Percentiles rank a stretch among this genome's conserved stretches.
Evolutionary conservation across 2,113 vertebrate species (phyloP).

Genomic region (Erythrocebus patas): DNA sequence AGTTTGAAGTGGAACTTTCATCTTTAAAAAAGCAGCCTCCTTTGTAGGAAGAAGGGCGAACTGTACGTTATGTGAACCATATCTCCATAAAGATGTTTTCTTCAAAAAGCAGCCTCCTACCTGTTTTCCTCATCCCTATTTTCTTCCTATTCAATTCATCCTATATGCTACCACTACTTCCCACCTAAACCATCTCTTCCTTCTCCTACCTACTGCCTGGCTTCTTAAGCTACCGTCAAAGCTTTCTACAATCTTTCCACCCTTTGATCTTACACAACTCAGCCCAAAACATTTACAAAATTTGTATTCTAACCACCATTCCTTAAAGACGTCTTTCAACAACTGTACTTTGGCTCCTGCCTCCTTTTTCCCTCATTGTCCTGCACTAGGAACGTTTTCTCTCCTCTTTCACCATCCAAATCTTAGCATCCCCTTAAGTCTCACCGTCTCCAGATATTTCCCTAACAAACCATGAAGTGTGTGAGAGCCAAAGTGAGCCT

Average conservation of each 20-base stretch:
- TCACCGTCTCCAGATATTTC: neutral
- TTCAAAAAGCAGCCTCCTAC: neutral
- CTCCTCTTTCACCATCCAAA: neutral
- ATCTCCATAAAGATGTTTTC: neutral
- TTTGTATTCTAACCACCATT: too few relatives aligned
- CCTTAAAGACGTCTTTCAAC: neutral
- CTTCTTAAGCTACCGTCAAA: neutral
- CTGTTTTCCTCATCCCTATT: neutral
- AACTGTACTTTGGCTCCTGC: neutral
- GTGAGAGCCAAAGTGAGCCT: neutral
- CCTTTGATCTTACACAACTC: neutral
- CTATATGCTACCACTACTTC: neutral
- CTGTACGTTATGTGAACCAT: fast-evolving
- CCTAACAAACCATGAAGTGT: neutral
- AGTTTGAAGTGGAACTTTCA: neutral
- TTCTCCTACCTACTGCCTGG: neutral
- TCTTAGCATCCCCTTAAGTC: neutral
- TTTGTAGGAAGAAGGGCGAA: neutral
- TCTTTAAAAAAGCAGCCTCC: neutral
- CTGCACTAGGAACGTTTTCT: neutral
- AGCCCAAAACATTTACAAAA: neutral
- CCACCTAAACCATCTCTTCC: neutral
- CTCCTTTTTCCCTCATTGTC: neutral
- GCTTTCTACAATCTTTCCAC: neutral
- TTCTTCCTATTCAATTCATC: neutral